A percentile compares a stretch with the other conserved stretches of the same genome.
phyloP scores from a whole-genome alignment of 64 coral and sea anemone species.

The Montipora efflorescens region DNA sequence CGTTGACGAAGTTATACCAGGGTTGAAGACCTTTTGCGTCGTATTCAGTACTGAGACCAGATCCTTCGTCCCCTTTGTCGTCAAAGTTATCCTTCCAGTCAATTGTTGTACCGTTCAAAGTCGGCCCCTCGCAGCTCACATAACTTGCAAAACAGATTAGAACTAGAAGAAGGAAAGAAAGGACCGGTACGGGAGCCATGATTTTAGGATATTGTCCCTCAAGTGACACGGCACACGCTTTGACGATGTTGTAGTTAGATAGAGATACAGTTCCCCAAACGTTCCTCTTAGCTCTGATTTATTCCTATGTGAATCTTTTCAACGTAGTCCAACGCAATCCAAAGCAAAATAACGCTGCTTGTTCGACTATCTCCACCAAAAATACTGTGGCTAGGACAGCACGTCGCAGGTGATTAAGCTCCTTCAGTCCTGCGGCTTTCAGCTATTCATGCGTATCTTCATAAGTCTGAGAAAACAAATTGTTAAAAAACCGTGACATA shows the following conservation, averaged over 20 bases:
- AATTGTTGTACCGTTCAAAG: not conserved
- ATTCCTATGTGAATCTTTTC: not conserved
- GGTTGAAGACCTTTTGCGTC: conserved; percentile 81
- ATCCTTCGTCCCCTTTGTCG: not conserved
- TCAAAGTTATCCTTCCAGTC: conserved; percentile 16
- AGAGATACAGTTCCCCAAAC: not conserved
- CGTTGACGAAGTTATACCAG: conserved; percentile 75
- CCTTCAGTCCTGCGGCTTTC: not conserved
- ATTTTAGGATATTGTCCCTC: not conserved
- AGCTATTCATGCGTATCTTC: not conserved
- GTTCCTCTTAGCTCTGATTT: not conserved
- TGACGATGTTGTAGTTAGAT: too few relatives aligned
- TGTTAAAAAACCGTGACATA: not conserved
- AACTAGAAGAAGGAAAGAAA: not conserved
- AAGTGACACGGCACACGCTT: not conserved
- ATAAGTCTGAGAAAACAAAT: not conserved
- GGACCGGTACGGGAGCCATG: not conserved
- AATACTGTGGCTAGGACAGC: not conserved
- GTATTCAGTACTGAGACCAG: conserved; percentile 41
- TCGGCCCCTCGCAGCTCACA: not conserved
- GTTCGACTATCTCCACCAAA: not conserved
- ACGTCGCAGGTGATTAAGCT: not conserved
- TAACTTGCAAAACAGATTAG: conserved; percentile 4
- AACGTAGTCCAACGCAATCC: not conserved
- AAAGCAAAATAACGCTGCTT: not conserved